Conservation (phyloP, 2,888 invertebrate species). For the Druceiella hillmani region DNA sequence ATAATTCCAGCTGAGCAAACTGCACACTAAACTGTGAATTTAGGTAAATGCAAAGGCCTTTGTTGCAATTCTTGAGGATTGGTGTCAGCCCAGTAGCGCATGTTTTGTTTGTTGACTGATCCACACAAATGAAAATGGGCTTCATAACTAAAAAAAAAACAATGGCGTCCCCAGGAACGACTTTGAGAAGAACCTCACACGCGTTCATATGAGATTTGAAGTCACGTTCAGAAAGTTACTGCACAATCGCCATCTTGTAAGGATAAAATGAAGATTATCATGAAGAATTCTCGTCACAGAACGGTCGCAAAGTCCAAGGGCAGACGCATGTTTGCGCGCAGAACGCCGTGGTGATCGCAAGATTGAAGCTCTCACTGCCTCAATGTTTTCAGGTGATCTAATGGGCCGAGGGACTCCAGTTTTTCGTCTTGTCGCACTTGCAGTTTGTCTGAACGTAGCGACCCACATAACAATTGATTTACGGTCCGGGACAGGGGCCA, state of each 20-base stretch:
- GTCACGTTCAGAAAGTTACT: too few relatives aligned
- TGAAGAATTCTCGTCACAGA: neutral
- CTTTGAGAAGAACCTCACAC: neutral
- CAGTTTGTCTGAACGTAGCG: too few relatives aligned
- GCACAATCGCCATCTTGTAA: too few relatives aligned
- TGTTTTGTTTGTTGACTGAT: too few relatives aligned
- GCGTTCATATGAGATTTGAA: neutral
- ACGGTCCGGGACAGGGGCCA: too few relatives aligned
- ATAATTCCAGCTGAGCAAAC: neutral
- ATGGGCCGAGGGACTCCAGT: slow-evolving; percentile 1
- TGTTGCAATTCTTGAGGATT: neutral
- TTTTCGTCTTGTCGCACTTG: too few relatives aligned
- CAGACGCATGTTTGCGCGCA: too few relatives aligned
- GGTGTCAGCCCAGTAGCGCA: too few relatives aligned
- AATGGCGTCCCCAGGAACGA: neutral
- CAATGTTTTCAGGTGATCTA: neutral
- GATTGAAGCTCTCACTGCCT: neutral
- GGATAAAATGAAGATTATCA: neutral
- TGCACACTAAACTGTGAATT: neutral
- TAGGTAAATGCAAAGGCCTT: neutral
- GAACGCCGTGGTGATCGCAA: neutral
- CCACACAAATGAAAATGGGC: neutral
- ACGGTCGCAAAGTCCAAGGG: too few relatives aligned
- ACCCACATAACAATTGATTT: too few relatives aligned
- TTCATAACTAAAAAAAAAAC: neutral